Base-by-base conservation (phyloP, 2,888 invertebrate genomes). In the Ophion costatus region DNA sequence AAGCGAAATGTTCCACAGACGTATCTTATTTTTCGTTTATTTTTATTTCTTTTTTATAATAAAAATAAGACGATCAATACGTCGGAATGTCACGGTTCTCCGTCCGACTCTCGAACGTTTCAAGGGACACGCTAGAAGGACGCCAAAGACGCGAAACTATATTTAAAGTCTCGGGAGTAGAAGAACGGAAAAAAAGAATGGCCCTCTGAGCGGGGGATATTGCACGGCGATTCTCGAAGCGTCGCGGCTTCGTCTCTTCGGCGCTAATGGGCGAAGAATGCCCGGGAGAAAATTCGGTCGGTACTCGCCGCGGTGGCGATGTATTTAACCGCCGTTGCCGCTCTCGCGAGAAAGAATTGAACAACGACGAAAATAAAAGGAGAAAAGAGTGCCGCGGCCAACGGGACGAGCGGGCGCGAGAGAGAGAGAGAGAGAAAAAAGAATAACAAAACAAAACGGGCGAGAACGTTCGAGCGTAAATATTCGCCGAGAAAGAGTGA, bases 231-330 rank as follows among this genome's bases (percentile, higher is more conserved):
- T 38, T 38, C 38, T 38, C 38, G 38, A 38, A 38, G 38, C 38
- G 38, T 45, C 14, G 45, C 45, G 45, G 5, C 11, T n/a, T 38
- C 24, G 56, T 61, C 29, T 61, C 29, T 71, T 73, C 51, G 78
- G 82, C 42, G 85, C 82, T 85, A 85, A 85, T 85, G 85, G 85
- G 80, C 76, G 74, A 84, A 45, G 45, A 45, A 76, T 66, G 57
- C 24, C 69, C 64, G n/a, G 51, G 73, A 17, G 42, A 63, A 80
- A 67, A 80, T 73, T 82, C 64, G 56, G 45, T 29, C 66, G 80
- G 42, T 67, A 67, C 73, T 9, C 9, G 9, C 38, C 38, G 17
- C 66, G 57, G 70, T 61, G 69, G 61, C 67, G 61, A 85, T 70
- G 82, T 80, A 80, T 82, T 75, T 75, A 83, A 61, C 22, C 71